A percentile compares a stretch with the other conserved stretches of the same genome.
Evolutionary conservation across 2,888 invertebrate genomes (phyloP).

Genomic region (Polymixis flavicincta): DNA sequence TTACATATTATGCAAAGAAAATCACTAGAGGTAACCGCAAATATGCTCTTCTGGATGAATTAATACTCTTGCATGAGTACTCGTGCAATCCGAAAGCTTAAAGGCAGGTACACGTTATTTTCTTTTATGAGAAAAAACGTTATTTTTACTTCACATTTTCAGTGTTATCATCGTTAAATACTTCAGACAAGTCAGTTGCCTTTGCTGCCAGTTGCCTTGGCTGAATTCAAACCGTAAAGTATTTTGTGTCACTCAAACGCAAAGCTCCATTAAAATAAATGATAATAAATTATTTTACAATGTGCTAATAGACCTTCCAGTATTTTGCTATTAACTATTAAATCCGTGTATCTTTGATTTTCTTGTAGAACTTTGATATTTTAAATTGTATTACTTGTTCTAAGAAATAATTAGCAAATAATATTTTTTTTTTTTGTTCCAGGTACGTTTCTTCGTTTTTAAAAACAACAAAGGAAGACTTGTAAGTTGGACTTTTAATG

Average conservation of each 20-base stretch:
- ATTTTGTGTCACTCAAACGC: not conserved
- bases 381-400: not conserved
- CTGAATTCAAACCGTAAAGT: not conserved
- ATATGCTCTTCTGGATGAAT: not conserved
- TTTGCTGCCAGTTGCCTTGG: not conserved
- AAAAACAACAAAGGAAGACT: not conserved
- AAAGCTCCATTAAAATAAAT: not conserved
- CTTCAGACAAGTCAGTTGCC: not conserved
- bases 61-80: not conserved
- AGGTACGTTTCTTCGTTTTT: slow-evolving; percentile 37
- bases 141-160: not conserved
- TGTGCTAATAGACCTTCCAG: slow-evolving; percentile 8
- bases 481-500: slow-evolving; percentile 40
- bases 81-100: not conserved
- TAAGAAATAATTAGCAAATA: slow-evolving; percentile 1
- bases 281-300: not conserved
- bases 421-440: slow-evolving; percentile 24
- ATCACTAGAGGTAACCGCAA: too few relatives aligned
- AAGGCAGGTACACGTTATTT: not conserved
- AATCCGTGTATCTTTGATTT: not conserved
- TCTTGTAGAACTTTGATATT: not conserved
- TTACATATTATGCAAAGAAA: too few relatives aligned
- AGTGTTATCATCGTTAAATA: not conserved
- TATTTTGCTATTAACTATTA: not conserved
- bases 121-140: not conserved